A percentile compares a stretch with the other conserved stretches of the same genome.
Evolutionary conservation across 1,140 invertebrate genomes (phyloP).

Genomic region (Carcinoscorpius rotundicauda): DNA sequence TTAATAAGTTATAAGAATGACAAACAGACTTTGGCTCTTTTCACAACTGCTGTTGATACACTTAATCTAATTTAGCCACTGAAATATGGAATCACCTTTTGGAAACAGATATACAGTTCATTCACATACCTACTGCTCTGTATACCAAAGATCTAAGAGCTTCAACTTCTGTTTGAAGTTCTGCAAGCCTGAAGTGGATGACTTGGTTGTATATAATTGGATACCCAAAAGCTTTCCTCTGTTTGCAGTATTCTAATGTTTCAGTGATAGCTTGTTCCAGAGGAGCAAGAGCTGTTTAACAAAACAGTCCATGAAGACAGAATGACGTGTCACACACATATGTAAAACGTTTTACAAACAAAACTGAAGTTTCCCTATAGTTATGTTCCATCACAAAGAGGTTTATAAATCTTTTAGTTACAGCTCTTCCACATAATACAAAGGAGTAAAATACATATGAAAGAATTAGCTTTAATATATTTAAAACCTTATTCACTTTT

Average conservation of each 20-base stretch:
- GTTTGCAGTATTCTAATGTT: constrained; percentile 41
- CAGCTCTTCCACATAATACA: no score
- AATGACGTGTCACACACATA: neutral
- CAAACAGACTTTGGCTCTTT: no score
- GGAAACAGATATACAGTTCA: no score
- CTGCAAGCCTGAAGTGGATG: constrained; percentile 43
- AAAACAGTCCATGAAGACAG: neutral
- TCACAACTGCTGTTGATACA: no score
- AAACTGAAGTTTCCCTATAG: neutral
- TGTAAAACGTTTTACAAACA: constrained; percentile 2
- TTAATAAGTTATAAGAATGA: no score
- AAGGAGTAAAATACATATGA: no score
- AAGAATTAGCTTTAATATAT: no score
- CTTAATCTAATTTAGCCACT: no score
- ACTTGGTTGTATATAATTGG: constrained; percentile 41
- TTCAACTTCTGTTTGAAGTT: constrained; percentile 45
- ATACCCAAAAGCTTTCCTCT: constrained; percentile 40
- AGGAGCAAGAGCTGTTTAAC: constrained; percentile 31
- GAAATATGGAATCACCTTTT: no score
- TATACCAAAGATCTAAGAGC: constrained; percentile 39
- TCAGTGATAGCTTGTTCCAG: constrained; percentile 35
- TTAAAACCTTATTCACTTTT: no score
- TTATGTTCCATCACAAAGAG: no score
- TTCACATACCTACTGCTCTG: constrained; percentile 34
- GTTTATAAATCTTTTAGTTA: no score